These are phyloP conservation scores for Agrochola litura DNA, from an alignment of 2,888 invertebrate species.

Conservation along the genomic window DNA sequence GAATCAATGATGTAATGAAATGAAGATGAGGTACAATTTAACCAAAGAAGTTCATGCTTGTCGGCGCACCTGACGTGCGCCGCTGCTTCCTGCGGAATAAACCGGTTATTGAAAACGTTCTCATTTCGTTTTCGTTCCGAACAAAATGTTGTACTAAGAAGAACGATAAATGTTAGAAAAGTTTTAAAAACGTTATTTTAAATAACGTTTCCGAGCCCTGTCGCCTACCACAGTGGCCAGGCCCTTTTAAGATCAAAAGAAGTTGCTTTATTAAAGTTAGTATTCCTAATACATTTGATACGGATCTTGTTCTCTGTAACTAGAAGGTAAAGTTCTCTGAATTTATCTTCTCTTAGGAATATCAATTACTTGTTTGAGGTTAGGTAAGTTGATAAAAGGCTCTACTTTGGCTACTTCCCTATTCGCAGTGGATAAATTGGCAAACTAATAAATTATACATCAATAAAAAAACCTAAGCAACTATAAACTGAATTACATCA, in stretches of 20 bases:
- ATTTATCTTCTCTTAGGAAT: slow-evolving; percentile 7
- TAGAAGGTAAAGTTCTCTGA: neutral
- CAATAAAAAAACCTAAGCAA: neutral
- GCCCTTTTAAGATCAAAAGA: slow-evolving; percentile 53
- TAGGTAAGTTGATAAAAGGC: neutral
- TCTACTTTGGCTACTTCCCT: neutral
- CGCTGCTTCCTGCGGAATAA: too few species aligned
- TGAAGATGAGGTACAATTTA: too few species aligned
- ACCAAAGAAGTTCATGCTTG: too few species aligned
- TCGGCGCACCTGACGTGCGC: too few species aligned
- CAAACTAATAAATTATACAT: neutral
- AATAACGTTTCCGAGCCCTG: too few species aligned
- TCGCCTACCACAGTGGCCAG: slow-evolving; percentile 14
- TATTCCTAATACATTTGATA: slow-evolving; percentile 36
- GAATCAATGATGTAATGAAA: too few species aligned
- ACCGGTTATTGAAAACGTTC: too few species aligned
- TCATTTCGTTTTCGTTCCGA: too few species aligned
- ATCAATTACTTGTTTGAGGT: slow-evolving; percentile 9
- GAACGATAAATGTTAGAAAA: too few species aligned
- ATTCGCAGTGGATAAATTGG: neutral
- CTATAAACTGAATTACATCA: neutral
- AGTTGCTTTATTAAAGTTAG: slow-evolving; percentile 38
- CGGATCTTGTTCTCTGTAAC: slow-evolving; percentile 6
- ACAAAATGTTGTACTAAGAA: too few species aligned
- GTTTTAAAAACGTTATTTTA: too few species aligned